Conservation (phyloP, 2,797 vertebrate species). For the Denticeps clupeoides region DNA sequence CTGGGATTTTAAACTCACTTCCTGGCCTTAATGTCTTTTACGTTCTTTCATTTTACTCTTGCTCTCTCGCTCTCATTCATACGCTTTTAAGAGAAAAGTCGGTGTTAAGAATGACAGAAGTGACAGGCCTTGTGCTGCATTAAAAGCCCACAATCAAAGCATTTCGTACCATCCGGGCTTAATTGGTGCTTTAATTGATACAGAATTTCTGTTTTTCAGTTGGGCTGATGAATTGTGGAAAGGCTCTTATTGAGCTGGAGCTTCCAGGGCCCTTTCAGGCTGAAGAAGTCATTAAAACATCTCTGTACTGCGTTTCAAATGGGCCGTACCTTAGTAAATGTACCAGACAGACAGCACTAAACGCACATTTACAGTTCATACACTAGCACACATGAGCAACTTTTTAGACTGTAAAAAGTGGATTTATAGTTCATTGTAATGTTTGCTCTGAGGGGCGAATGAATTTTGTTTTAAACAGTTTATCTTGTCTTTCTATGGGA, state of each 20-base stretch:
- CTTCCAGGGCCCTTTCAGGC: not conserved
- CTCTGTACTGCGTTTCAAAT: constrained; percentile 14
- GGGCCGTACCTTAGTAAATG: too few relatives aligned
- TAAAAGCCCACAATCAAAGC: constrained; percentile 6
- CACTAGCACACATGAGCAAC: too few relatives aligned
- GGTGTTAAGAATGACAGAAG: constrained; percentile 17
- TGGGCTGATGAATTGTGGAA: not conserved
- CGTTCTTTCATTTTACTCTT: not conserved
- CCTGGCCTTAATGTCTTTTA: not conserved
- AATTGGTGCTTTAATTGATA: not conserved
- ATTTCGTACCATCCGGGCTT: not conserved
- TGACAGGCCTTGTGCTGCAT: constrained; percentile 11
- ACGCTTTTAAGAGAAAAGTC: constrained; percentile 14
- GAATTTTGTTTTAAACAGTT: too few relatives aligned
- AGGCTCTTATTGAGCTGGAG: not conserved
- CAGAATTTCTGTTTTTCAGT: not conserved
- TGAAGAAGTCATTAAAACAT: not conserved
- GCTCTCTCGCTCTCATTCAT: not conserved
- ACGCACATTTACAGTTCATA: too few relatives aligned
- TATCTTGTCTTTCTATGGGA: too few relatives aligned
- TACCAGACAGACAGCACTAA: too few relatives aligned
- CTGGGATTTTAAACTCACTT: too few relatives aligned
- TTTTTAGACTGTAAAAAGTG: too few relatives aligned
- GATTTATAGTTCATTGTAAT: too few relatives aligned
- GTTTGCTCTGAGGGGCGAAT: too few relatives aligned